phyloP scores from a whole-genome alignment of 2,797 vertebrate species.

The Pyrocephalus nanus region DNA sequence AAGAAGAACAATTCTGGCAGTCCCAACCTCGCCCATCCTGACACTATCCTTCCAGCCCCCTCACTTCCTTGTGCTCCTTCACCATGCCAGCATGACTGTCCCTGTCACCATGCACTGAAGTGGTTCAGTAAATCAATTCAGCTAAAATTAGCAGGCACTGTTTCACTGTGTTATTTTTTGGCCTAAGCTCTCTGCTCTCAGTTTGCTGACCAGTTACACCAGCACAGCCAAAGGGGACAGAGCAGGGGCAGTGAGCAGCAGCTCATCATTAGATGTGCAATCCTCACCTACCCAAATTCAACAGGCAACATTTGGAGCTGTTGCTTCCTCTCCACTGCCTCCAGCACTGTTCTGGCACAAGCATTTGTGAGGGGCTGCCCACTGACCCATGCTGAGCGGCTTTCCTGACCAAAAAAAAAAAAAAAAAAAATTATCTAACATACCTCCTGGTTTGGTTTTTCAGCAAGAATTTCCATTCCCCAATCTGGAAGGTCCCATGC shows the following conservation, averaged over 20 bases:
- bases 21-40: too few relatives aligned
- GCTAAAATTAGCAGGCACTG: not conserved
- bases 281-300: not conserved
- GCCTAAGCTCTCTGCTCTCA: not conserved
- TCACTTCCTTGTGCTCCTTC: not conserved
- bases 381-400: not conserved
- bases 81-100: fast-evolving
- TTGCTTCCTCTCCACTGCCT: not conserved
- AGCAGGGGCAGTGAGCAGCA: not conserved
- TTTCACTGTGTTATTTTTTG: not conserved
- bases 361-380: not conserved
- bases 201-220: not conserved
- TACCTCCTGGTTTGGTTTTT: not conserved
- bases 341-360: not conserved
- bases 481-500: not conserved
- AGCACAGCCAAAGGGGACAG: not conserved
- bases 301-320: not conserved
- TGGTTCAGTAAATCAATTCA: not conserved
- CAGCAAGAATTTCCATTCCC: not conserved
- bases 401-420: not conserved
- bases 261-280: not conserved
- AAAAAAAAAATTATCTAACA: not conserved
- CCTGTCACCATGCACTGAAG: not conserved
- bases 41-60: not conserved
- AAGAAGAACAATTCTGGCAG: not conserved